Conservation (phyloP, 2,888 invertebrate species). For the Pristionchus exspectatus region DNA sequence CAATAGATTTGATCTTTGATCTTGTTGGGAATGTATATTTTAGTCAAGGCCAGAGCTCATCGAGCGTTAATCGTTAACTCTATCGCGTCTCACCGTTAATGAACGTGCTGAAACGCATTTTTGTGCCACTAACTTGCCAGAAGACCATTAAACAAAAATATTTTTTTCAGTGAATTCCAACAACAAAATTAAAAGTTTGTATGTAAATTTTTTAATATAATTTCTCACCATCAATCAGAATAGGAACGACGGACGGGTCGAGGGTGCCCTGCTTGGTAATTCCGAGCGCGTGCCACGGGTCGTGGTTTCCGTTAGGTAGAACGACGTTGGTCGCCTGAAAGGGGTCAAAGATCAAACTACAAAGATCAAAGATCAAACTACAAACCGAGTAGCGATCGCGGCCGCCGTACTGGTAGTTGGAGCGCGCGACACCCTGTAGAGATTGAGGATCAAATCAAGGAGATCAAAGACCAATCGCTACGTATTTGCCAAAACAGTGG, state of each 20-base stretch:
- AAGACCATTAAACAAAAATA: too few species aligned
- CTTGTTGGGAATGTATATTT: too few species aligned
- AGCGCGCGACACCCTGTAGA: conserved; percentile 21
- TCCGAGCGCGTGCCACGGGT: conserved; percentile 58
- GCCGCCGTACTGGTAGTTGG: conserved; percentile 62
- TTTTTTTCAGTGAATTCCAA: too few species aligned
- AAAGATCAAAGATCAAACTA: neutral
- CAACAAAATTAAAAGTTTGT: too few species aligned
- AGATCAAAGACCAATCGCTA: neutral
- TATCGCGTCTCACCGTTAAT: too few species aligned
- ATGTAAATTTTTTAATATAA: too few species aligned
- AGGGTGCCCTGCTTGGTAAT: conserved; percentile 28
- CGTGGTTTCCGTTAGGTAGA: conserved; percentile 64
- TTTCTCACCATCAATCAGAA: conserved; percentile 54
- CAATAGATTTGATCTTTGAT: neutral
- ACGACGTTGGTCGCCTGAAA: conserved; percentile 62
- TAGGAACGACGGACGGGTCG: conserved; percentile 53
- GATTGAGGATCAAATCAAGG: neutral
- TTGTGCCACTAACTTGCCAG: too few species aligned
- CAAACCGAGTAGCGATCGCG: conserved; percentile 56
- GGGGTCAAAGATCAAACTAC: neutral
- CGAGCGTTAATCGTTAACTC: neutral
- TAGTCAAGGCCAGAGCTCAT: too few species aligned
- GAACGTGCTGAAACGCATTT: too few species aligned
- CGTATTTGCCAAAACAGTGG: too few species aligned